phyloP scores from a whole-genome alignment of 2,797 vertebrate species.

The Crocodylus rhombifer region DNA sequence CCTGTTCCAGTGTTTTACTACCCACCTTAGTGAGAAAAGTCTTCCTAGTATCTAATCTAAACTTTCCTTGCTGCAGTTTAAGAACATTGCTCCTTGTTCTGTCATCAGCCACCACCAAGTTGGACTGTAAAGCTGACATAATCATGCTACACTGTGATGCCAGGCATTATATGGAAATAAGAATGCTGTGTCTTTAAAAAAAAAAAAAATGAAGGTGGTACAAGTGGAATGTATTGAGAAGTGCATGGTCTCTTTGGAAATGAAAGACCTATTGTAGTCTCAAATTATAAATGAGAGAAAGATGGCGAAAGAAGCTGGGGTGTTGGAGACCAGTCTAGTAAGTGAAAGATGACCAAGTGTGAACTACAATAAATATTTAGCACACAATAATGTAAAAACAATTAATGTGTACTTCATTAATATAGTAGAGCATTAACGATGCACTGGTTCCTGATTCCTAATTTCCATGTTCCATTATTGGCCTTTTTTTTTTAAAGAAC shows the following conservation, averaged over 20 bases:
- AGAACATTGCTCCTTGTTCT: too few relatives aligned
- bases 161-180: not conserved
- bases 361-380: not conserved
- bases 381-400: not conserved
- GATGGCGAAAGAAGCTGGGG: not conserved
- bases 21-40: too few relatives aligned
- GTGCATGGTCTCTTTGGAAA: not conserved
- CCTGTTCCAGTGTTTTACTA: too few relatives aligned
- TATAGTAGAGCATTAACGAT: not conserved
- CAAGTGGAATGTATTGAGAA: not conserved
- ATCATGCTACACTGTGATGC: not conserved
- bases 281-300: not conserved
- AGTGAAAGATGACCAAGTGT: constrained; percentile 16
- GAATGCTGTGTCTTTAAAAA: not conserved
- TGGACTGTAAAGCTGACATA: not conserved
- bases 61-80: too few relatives aligned
- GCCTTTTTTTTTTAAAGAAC: not conserved
- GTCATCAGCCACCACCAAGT: not conserved
- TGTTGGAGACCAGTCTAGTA: constrained; percentile 3
- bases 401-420: not conserved
- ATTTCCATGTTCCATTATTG: not conserved
- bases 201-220: too few relatives aligned
- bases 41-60: too few relatives aligned
- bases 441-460: not conserved
- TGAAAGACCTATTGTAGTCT: not conserved